Percentiles rank a stretch among this genome's conserved stretches.
Evolutionary conservation across 2,113 vertebrate species (phyloP).

Genomic region (Equus quagga): DNA sequence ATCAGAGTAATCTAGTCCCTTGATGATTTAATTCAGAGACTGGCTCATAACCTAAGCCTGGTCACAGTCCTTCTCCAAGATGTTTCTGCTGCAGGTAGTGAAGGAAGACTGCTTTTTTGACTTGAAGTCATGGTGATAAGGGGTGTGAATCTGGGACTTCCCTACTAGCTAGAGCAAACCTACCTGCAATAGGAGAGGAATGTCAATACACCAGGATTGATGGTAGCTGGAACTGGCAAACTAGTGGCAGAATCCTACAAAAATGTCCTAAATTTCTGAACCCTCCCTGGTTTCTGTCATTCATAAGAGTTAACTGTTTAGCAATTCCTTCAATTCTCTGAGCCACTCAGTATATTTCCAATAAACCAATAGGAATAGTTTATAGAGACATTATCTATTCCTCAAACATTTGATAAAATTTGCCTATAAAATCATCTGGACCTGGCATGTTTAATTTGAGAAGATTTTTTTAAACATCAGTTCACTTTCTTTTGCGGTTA

Average conservation of each 20-base stretch:
- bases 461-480: background rate
- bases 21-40: constrained; percentile 27
- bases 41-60: background rate
- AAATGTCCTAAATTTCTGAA: background rate
- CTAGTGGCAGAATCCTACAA: background rate
- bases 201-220: background rate
- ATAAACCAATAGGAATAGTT: constrained; percentile 6
- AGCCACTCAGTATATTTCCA: background rate
- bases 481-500: background rate
- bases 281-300: background rate
- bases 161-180: background rate
- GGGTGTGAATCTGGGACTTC: background rate
- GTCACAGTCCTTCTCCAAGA: background rate
- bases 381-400: background rate
- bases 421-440: constrained; percentile 2
- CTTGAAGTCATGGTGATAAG: constrained; percentile 9
- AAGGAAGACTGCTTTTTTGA: background rate
- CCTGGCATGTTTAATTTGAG: constrained; percentile 44
- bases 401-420: background rate
- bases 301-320: background rate
- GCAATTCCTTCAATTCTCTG: background rate
- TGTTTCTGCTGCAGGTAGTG: background rate
- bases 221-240: background rate
- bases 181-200: background rate
- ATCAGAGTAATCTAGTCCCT: background rate